phyloP scores from a whole-genome alignment of 30 jellyfish, hydroid and myxozoan genomes.

The Chrysaora quinquecirrha region DNA sequence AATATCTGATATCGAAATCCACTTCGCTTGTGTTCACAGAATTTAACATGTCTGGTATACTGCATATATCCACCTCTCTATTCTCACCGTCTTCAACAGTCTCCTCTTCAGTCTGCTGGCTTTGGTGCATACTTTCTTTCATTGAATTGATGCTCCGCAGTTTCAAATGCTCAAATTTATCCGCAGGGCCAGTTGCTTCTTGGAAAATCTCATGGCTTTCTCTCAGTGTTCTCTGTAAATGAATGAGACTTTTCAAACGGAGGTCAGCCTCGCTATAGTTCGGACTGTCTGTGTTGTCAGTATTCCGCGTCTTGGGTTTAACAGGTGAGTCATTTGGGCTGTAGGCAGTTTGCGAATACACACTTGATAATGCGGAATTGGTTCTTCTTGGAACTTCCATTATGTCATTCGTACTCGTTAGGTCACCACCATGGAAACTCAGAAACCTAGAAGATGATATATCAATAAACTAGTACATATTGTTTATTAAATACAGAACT shows the following conservation, averaged over 20 bases:
- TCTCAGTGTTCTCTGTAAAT: slow-evolving; percentile 9
- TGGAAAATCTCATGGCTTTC: background rate
- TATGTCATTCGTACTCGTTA: slow-evolving; percentile 27
- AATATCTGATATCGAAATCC: background rate
- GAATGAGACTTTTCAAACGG: slow-evolving; percentile 27
- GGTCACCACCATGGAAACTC: slow-evolving; percentile 57
- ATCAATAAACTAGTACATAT: too few relatives aligned
- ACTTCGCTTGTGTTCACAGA: background rate
- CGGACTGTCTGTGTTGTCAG: background rate
- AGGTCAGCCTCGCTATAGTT: slow-evolving; percentile 32
- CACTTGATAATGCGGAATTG: background rate
- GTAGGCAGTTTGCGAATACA: slow-evolving; percentile 3
- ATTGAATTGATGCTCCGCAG: background rate
- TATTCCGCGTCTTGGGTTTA: background rate
- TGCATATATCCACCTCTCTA: background rate
- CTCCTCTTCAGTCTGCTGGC: slow-evolving; percentile 1
- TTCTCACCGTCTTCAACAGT: background rate
- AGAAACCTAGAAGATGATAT: slow-evolving; percentile 34
- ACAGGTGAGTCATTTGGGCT: slow-evolving; percentile 32
- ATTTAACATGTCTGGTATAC: background rate
- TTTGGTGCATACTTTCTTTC: background rate
- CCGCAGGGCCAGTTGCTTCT: slow-evolving; percentile 7
- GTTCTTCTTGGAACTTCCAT: slow-evolving; percentile 31
- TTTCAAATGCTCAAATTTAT: background rate
- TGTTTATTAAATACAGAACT: background rate